Conservation (phyloP, 2,797 vertebrate species). For the Pangasius krempfi region DNA sequence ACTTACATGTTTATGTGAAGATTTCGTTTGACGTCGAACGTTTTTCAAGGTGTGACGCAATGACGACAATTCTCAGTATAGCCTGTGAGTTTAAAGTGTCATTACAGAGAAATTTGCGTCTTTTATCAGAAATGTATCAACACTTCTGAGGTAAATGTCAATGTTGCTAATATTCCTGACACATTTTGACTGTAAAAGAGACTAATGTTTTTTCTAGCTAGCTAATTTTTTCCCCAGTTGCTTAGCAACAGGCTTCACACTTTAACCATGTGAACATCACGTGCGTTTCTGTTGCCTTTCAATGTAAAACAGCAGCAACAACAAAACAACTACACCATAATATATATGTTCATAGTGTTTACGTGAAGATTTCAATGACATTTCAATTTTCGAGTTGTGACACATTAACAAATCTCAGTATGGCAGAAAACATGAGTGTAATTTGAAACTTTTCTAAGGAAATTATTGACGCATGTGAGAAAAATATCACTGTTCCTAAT, state of each 20-base stretch:
- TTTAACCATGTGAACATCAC: background rate
- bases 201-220: background rate
- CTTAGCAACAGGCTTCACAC: background rate
- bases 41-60: too few relatives aligned
- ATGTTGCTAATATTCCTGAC: background rate
- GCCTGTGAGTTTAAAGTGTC: background rate
- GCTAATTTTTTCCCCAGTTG: background rate
- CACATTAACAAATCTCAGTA: background rate
- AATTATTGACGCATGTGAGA: background rate
- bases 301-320: too few relatives aligned
- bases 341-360: background rate
- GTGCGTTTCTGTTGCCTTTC: background rate
- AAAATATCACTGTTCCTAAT: background rate
- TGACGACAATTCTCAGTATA: too few relatives aligned
- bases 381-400: background rate
- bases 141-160: background rate
- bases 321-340: background rate
- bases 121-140: background rate
- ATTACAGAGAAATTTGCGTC: background rate
- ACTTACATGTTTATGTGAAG: too few relatives aligned
- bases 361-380: background rate
- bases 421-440: background rate
- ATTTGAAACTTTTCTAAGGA: background rate
- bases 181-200: background rate
- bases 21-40: too few relatives aligned